These are phyloP conservation scores for Tyria jacobaeae DNA, from an alignment of 2,888 invertebrate genomes.

Conservation along the genomic window DNA sequence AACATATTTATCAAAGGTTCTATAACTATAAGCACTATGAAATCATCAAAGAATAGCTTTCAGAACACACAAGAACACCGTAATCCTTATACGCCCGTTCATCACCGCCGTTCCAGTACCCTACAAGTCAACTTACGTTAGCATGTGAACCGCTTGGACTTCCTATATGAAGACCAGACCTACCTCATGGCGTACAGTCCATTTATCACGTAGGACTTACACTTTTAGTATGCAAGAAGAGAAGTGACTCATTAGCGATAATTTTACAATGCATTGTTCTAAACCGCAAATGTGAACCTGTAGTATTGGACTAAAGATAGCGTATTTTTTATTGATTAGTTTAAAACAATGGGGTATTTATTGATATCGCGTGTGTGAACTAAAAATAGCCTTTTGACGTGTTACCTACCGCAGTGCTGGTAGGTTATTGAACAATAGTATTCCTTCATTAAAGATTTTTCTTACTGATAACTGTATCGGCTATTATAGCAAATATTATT, in stretches of 20 bases:
- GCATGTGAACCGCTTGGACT: constrained; percentile 13
- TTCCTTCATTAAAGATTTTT: constrained; percentile 28
- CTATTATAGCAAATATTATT: constrained; percentile 4
- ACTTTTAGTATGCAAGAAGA: constrained; percentile 58
- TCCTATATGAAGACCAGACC: constrained; percentile 41
- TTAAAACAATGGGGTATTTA: constrained; percentile 43
- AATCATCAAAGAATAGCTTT: no score
- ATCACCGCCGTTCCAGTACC: neutral
- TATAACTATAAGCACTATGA: no score
- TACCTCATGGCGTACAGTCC: constrained; percentile 43
- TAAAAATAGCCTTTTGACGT: no score
- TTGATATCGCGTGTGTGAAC: constrained; percentile 25
- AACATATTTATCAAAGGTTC: no score
- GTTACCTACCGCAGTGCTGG: constrained; percentile 20
- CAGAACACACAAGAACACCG: neutral
- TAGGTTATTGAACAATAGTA: constrained; percentile 17
- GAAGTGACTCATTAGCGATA: constrained; percentile 64
- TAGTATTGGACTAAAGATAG: constrained; percentile 38
- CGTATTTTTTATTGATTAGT: constrained; percentile 37
- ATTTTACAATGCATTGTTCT: constrained; percentile 51
- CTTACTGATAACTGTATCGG: neutral
- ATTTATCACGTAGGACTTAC: constrained; percentile 59
- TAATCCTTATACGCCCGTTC: neutral
- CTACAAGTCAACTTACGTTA: constrained; percentile 12
- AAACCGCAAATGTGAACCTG: constrained; percentile 28